Evolutionary conservation across 2,888 invertebrate species (phyloP).

Genomic region (Cephalotes varians): DNA sequence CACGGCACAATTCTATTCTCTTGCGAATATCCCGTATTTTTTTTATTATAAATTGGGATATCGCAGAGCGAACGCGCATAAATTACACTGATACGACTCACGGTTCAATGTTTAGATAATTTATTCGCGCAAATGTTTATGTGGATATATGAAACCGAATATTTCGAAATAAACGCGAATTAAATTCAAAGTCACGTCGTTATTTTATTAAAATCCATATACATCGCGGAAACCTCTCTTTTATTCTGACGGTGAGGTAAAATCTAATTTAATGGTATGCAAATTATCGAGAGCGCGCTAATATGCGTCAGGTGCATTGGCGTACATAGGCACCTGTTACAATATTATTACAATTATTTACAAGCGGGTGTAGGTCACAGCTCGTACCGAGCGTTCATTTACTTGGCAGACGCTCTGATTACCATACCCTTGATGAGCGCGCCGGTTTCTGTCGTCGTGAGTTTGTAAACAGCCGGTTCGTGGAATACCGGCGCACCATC

Average conservation of each 20-base stretch:
- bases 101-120: constrained; percentile 7
- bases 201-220: constrained; percentile 1
- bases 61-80: not conserved
- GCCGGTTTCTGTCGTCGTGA: constrained; percentile 8
- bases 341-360: constrained; percentile 10
- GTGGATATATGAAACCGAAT: not conserved
- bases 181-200: not conserved
- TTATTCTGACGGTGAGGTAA: not conserved
- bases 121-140: constrained; percentile 6
- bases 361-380: not conserved
- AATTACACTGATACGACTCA: not conserved
- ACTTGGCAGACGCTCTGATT: constrained; percentile 36
- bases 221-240: not conserved
- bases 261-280: not conserved
- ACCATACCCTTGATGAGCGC: constrained; percentile 37
- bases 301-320: not conserved
- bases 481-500: constrained; percentile 43
- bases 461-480: constrained; percentile 43
- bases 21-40: not conserved
- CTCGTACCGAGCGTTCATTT: constrained; percentile 7
- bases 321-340: not conserved
- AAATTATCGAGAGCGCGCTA: not conserved
- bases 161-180: not conserved
- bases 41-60: not conserved
- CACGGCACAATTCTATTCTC: not conserved